Evolutionary conservation across 2,888 invertebrate species (phyloP), one percentile per base, ranked within the genome.

Genomic region (Leistus spinibarbis): DNA sequence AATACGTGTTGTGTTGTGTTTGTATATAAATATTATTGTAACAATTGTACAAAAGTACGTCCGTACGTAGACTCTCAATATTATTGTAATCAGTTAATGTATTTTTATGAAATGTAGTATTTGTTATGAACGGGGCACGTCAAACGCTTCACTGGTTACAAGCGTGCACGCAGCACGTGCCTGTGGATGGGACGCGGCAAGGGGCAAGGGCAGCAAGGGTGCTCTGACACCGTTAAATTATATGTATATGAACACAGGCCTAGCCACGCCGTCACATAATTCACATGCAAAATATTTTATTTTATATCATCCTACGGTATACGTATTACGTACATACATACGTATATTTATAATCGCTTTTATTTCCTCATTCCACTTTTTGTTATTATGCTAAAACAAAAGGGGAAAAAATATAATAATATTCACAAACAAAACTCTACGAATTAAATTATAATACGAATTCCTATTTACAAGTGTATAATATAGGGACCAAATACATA

Each of bases 61-160:
- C 10, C 16, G 20, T 54, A 69, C 27, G 62, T 24, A 22, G 23
- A 22, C 77, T 79, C 79, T 77, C 78, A 77, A 79, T 81, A 80
- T 81, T 80, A 80, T 81, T 80, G 79, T 79, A 82, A 82, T 82
- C 81, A 80, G 79, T 81, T 82, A 82, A 82, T 82, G 82, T 80
- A 79, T 80, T 81, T 81, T 80, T 81, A 79, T 79, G 79, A 77
- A 79, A 79, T 81, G 80, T 79, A 82, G 82, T 82, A 82, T 82
- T 82, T 81, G 20, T 72, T 65, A 72, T 66, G 72, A 66, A 20
- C 69, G 56, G 27, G 19, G 66, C 19, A 54, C 53, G 72, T 72
- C 72, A 66, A 17, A 72, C 72, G 72, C 72, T 66, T 57, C 56
- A 66, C 66, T 54, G 72, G 17, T 16, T 22, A 16, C 27, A 53